Conservation (phyloP, 1,140 invertebrate genomes). For the Sycobia sp. region DNA sequence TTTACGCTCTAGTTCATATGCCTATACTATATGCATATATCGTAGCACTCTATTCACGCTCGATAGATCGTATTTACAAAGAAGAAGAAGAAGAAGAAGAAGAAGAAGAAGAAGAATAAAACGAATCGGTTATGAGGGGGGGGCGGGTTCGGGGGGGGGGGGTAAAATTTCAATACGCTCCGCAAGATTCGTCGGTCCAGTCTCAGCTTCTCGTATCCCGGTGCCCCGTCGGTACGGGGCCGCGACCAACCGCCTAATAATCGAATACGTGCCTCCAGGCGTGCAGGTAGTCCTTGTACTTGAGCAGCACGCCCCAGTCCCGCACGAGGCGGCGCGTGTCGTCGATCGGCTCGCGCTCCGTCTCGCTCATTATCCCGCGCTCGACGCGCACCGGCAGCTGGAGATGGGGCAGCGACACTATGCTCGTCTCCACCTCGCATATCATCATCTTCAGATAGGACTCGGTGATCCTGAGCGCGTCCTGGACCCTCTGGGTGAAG, state of each 20-base stretch:
- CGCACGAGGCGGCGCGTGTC: constrained; percentile 54
- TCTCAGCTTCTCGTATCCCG: no score
- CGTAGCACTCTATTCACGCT: no score
- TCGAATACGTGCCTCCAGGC: constrained; percentile 56
- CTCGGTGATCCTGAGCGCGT: constrained; percentile 48
- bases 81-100: no score
- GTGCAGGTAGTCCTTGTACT: constrained; percentile 58
- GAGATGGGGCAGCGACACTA: constrained; percentile 43
- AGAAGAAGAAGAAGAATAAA: no score
- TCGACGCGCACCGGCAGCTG: constrained; percentile 46
- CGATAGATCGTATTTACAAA: no score
- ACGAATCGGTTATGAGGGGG: no score
- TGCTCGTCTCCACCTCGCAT: constrained; percentile 58
- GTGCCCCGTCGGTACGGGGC: not conserved
- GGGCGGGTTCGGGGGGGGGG: no score
- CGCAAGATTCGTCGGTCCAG: no score
- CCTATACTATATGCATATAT: no score
- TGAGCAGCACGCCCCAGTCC: constrained; percentile 59
- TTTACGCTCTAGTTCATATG: no score
- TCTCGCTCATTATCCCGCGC: constrained; percentile 53
- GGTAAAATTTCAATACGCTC: no score
- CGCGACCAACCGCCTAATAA: no score
- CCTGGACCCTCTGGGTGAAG: constrained; percentile 27
- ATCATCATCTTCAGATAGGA: constrained; percentile 51
- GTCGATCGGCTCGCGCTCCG: constrained; percentile 52